Conservation (phyloP, 2,888 invertebrate genomes). For the Quadriops clusia region DNA sequence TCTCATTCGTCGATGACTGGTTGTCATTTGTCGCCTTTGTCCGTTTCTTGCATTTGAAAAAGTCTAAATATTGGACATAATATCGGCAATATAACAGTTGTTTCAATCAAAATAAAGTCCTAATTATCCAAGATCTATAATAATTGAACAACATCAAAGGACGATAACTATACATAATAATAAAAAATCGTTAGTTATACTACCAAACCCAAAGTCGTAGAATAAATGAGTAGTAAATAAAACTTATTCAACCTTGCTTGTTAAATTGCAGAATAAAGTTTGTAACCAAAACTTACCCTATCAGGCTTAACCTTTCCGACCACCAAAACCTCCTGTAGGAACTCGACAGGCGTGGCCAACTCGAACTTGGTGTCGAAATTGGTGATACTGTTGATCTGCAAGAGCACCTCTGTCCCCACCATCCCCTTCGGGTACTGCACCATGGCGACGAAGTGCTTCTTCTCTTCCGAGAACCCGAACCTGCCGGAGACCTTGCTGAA, state of each 20-base stretch:
- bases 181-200: no score
- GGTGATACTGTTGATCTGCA: conserved; percentile 48
- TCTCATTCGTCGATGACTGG: no score
- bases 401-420: conserved; percentile 55
- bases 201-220: no score
- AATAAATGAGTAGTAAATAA: conserved; percentile 5
- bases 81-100: no score
- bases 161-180: no score
- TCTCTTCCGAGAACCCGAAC: conserved; percentile 59
- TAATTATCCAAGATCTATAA: no score
- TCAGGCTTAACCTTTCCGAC: conserved; percentile 57
- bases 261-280: neutral
- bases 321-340: conserved; percentile 52
- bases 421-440: conserved; percentile 56
- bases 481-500: conserved; percentile 52
- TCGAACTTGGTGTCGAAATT: conserved; percentile 65
- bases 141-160: no score
- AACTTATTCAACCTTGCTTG: conserved; percentile 6
- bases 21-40: no score
- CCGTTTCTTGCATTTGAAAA: no score
- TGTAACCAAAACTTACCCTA: conserved; percentile 38
- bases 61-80: no score
- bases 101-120: no score
- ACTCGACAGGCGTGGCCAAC: conserved; percentile 61
- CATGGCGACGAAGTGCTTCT: conserved; percentile 61